Percentiles rank a stretch among this genome's conserved stretches.
These are phyloP conservation scores for Hemibagrus wyckioides DNA, from an alignment of 2,113 vertebrate species.

Conservation along the genomic window DNA sequence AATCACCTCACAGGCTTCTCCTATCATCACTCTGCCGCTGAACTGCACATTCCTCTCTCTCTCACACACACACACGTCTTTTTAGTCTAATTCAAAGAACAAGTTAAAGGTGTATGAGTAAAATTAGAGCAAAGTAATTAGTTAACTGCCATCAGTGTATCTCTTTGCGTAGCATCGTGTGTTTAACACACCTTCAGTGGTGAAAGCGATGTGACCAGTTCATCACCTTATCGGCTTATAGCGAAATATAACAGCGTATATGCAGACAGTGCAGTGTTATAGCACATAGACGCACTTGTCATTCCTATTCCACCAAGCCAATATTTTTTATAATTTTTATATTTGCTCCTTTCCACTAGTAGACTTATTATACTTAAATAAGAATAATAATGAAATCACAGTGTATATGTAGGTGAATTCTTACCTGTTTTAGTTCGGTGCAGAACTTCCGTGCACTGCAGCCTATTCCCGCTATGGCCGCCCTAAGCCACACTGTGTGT, in stretches of 20 bases:
- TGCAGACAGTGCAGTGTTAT: neutral
- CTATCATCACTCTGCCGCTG: neutral
- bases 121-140: neutral
- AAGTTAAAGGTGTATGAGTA: neutral
- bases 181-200: neutral
- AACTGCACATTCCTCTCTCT: neutral
- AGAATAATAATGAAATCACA: neutral
- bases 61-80: neutral
- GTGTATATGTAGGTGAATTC: neutral
- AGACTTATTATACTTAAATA: neutral
- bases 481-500: too few species aligned
- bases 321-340: neutral
- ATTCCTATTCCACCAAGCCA: neutral
- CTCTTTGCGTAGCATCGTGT: too few species aligned
- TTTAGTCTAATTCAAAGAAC: neutral
- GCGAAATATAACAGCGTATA: neutral
- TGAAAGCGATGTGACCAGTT: neutral
- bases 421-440: slow-evolving; percentile 33
- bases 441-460: neutral
- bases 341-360: neutral
- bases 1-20: slow-evolving; percentile 62
- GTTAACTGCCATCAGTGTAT: neutral
- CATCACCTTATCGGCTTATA: neutral
- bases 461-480: neutral
- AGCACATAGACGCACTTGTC: neutral